Conservation (phyloP, 2,113 vertebrate genomes). For the Synodontis membranacea region DNA sequence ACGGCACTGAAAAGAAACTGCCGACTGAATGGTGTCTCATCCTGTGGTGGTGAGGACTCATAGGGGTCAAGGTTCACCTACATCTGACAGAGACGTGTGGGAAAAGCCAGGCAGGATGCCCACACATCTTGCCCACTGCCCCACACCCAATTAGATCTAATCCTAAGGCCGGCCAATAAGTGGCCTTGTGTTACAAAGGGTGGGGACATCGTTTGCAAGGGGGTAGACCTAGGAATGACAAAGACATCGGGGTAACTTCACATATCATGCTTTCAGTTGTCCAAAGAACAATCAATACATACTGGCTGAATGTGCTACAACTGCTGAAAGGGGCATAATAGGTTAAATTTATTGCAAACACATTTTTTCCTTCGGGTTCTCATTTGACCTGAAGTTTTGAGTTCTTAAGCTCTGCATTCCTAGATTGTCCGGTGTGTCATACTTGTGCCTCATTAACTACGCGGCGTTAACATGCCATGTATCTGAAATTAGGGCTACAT, state of each 20-base stretch:
- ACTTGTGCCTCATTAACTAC: not conserved
- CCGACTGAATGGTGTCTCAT: slow-evolving; percentile 67
- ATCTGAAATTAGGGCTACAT: slow-evolving; percentile 12
- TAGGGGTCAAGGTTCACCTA: slow-evolving; percentile 76
- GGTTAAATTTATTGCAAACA: slow-evolving; percentile 10
- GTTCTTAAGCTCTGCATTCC: not conserved
- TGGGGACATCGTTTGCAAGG: slow-evolving; percentile 52
- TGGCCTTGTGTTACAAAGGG: slow-evolving; percentile 60
- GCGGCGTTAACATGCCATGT: slow-evolving; percentile 1
- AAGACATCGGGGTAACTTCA: slow-evolving; percentile 68
- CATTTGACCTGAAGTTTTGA: not conserved
- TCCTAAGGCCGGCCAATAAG: slow-evolving; percentile 66
- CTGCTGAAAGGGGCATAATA: slow-evolving; percentile 16
- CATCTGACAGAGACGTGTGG: slow-evolving; percentile 73
- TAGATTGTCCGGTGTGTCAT: not conserved
- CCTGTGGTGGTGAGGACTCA: slow-evolving; percentile 64
- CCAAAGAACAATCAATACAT: slow-evolving; percentile 64
- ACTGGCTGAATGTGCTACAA: slow-evolving; percentile 58
- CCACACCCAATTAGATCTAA: slow-evolving; percentile 71
- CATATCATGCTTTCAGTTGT: slow-evolving; percentile 66
- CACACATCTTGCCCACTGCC: slow-evolving; percentile 70
- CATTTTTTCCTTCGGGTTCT: not conserved
- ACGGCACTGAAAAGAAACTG: slow-evolving; percentile 70
- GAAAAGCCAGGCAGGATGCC: slow-evolving; percentile 72
- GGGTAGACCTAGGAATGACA: slow-evolving; percentile 53